phyloP scores from a whole-genome alignment of 1,140 invertebrate genomes.

The Patella vulgata region DNA sequence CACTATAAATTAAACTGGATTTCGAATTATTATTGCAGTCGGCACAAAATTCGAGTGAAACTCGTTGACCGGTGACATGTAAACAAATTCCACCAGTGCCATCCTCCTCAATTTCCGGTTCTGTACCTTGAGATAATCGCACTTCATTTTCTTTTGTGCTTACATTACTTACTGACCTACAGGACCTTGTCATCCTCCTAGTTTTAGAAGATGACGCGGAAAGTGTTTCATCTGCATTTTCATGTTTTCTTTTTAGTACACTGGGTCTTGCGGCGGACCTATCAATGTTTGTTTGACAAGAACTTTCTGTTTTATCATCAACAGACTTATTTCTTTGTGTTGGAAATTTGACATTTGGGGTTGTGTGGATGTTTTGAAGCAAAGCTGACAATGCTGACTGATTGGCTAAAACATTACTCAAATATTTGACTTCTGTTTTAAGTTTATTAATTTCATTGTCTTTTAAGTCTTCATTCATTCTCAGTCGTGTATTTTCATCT shows the following conservation, averaged over 20 bases:
- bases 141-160: background rate
- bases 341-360: conserved; percentile 33
- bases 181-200: background rate
- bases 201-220: background rate
- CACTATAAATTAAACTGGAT: conserved; percentile 1
- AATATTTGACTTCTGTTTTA: conserved; percentile 35
- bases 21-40: conserved; percentile 20
- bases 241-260: conserved; percentile 4
- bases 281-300: background rate
- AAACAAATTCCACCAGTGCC: conserved; percentile 34
- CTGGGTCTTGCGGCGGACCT: background rate
- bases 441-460: conserved; percentile 11
- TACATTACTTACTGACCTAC: background rate
- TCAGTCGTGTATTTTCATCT: conserved; percentile 33
- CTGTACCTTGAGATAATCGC: background rate
- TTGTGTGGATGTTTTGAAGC: conserved; percentile 36
- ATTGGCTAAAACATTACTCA: conserved; percentile 44
- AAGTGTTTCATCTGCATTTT: background rate
- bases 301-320: background rate
- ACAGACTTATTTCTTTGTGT: background rate
- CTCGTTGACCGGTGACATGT: conserved; percentile 33
- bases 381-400: conserved; percentile 32
- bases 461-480: conserved; percentile 7
- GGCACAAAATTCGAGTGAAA: conserved; percentile 39
- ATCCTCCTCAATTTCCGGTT: background rate